Base-by-base conservation (phyloP, 2,113 vertebrate genomes). In the Camelus bactrianus region DNA sequence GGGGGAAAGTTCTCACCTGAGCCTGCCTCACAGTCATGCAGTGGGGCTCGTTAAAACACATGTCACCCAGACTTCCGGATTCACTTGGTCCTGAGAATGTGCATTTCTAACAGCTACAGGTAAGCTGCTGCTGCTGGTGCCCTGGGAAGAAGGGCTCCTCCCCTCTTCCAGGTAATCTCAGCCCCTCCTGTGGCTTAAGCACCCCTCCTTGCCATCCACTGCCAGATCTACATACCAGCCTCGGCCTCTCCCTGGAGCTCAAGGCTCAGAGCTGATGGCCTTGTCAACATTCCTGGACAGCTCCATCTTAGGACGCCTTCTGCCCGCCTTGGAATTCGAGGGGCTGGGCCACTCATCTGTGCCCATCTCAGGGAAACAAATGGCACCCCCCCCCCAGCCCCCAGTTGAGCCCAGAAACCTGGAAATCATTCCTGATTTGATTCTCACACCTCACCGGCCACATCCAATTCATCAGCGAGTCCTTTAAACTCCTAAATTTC, bases 241-340 rank as follows among this genome's bases (percentile, higher is more conserved):
- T 3, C 1, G 16, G 46, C 73, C 80, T 76, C 90, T 81, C 73
- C 70, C 52, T 46, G 1, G 22, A 19, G 62, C 60, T 50, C 9
- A 3, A 28, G 30, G 8, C 46, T 32, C 80, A 50, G 52, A 65
- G 60, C 82, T 22, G 6, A 73, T 2, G 6, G 73, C 38, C 80
- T 35, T 1, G 4, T 73, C n/a, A 2, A 46, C 81, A 65, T 93
- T 86, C 93, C 95, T 38, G 30, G 70, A 79, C 38, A 19, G 60
- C 48, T 32, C 69, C 8, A 0, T 2, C 11, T 48, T 28, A 2
- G 7, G 64, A 17, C 5, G 0, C 89, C 58, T 17, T n/a, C 4
- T 5, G 0, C 89, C 58, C 17, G n/a, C 4, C 3, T 28, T 1
- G 62, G 85, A 56, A 82, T 93, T 1, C 10, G 15, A 64, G 62